These are phyloP conservation scores for Epirrhoe tristata DNA, from an alignment of 2,888 invertebrate genomes.

Conservation along the genomic window DNA sequence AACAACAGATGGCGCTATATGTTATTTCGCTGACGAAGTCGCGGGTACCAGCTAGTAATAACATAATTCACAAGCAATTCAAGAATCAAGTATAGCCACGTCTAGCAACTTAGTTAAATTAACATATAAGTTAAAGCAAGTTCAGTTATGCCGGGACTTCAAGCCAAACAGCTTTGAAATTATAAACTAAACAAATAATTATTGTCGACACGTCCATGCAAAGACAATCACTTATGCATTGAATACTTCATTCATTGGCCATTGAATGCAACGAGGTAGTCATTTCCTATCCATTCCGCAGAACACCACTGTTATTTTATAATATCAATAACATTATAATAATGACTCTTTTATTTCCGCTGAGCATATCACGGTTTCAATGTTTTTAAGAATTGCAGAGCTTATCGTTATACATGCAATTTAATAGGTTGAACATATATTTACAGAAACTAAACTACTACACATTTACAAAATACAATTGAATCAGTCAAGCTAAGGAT, in stretches of 20 bases:
- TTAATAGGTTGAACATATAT: no score
- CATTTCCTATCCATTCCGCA: conserved; percentile 44
- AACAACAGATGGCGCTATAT: no score
- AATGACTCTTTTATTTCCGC: conserved; percentile 41
- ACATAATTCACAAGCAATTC: conserved; percentile 33
- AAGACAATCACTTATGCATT: conserved; percentile 41
- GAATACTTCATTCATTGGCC: conserved; percentile 29
- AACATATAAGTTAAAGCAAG: conserved; percentile 47
- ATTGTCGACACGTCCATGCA: conserved; percentile 10
- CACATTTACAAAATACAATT: no score
- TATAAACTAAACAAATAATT: no score
- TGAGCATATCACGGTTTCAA: conserved; percentile 31
- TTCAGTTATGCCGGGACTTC: conserved; percentile 38
- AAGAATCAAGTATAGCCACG: conserved; percentile 48
- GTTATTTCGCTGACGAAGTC: no score
- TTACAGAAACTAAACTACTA: no score
- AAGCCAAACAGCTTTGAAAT: conserved; percentile 40
- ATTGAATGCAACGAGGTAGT: conserved; percentile 35
- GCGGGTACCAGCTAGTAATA: no score
- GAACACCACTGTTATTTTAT: conserved; percentile 42
- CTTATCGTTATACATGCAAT: neutral
- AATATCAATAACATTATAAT: conserved; percentile 46
- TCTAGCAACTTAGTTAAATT: conserved; percentile 47
- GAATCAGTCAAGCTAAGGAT: no score
- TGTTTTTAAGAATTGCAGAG: conserved; percentile 3